Conservation (phyloP, 92 coral and sea anemone genomes). For the Meandrina meandrites region DNA sequence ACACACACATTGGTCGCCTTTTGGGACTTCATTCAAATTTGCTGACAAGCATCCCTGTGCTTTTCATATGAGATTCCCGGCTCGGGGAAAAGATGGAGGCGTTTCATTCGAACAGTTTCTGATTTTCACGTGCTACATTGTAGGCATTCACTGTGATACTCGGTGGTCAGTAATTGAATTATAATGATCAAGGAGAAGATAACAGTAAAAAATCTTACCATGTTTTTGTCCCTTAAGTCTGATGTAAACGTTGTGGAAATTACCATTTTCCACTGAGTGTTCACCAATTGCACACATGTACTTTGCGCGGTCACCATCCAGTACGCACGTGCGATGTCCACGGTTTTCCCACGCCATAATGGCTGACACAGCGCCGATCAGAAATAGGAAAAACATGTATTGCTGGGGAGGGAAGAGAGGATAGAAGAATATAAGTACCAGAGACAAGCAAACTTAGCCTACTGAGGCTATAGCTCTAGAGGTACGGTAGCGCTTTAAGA, state of each 20-base stretch:
- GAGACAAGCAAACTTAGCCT: background rate
- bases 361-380: constrained; percentile 68
- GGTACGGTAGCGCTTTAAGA: no score
- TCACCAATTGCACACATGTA: constrained; percentile 68
- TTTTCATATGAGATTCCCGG: no score
- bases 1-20: no score
- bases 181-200: no score
- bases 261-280: constrained; percentile 70
- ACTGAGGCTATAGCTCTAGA: background rate
- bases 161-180: no score
- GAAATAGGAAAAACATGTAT: constrained; percentile 71
- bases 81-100: no score
- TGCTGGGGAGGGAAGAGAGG: constrained; percentile 58
- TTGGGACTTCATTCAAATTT: no score
- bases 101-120: no score
- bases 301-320: constrained; percentile 56
- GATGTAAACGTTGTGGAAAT: constrained; percentile 83
- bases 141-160: no score
- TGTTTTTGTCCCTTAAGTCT: constrained; percentile 94
- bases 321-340: constrained; percentile 78
- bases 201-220: constrained; percentile 53
- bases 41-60: no score
- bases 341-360: constrained; percentile 93
- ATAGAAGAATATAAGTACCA: background rate
- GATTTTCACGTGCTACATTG: no score